Percentiles rank a stretch among this genome's conserved stretches.
Conservation (phyloP, 1,140 invertebrate species). For the Charaxes varanes region DNA sequence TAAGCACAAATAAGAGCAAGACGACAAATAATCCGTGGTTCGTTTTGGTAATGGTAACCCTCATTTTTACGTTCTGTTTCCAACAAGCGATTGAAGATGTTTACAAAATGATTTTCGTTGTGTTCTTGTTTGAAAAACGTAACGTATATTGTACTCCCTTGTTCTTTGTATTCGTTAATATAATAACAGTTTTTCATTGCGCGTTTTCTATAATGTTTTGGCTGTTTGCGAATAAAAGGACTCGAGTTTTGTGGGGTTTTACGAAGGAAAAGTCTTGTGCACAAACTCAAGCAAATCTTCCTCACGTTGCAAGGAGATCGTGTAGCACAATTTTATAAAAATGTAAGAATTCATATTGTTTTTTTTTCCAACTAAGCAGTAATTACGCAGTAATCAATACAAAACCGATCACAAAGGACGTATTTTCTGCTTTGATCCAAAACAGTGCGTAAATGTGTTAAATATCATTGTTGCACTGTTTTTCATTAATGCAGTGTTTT, state of each 20-base stretch:
- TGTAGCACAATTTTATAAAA: constrained; percentile 5
- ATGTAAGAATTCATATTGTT: no score
- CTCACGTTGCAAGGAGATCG: no score
- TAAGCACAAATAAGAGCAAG: constrained; percentile 35
- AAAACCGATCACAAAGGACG: no score
- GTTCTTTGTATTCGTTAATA: constrained; percentile 33
- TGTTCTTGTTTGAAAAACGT: constrained; percentile 15
- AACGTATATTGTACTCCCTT: constrained; percentile 12
- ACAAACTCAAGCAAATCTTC: background rate
- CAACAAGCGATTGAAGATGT: constrained; percentile 47
- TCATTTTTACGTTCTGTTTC: constrained; percentile 51
- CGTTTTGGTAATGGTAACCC: constrained; percentile 39
- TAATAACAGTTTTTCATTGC: constrained; percentile 45
- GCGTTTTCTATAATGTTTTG: constrained; percentile 55
- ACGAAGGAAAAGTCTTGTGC: constrained; percentile 14
- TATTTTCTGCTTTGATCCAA: no score
- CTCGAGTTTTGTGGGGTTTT: constrained; percentile 46
- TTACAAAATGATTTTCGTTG: constrained; percentile 32
- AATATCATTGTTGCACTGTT: no score
- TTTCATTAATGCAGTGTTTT: no score
- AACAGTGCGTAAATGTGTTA: no score
- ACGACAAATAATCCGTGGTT: constrained; percentile 36
- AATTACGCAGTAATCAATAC: no score
- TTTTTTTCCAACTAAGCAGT: no score
- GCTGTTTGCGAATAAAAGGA: constrained; percentile 58